Conservation (phyloP, 2,113 vertebrate genomes). For the Pagrus major region DNA sequence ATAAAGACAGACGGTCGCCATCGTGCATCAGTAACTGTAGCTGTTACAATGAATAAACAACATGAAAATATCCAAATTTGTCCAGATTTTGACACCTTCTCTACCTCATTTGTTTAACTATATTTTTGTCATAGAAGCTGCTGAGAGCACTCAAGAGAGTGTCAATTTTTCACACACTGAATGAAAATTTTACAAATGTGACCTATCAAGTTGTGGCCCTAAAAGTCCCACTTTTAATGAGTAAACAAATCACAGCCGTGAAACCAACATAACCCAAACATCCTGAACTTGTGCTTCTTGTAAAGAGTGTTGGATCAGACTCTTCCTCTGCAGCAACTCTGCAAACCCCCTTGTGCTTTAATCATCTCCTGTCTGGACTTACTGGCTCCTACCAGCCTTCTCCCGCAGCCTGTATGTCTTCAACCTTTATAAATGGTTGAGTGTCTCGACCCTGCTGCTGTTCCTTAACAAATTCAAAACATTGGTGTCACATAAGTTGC, state of each 20-base stretch:
- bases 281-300: constrained; percentile 13
- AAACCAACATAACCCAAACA: constrained; percentile 9
- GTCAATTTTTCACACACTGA: not conserved
- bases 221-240: constrained; percentile 23
- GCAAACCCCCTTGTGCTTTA: constrained; percentile 25
- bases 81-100: not conserved
- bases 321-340: constrained; percentile 17
- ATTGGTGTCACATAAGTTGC: constrained; percentile 16
- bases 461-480: constrained; percentile 15
- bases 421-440: constrained; percentile 2
- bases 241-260: constrained; percentile 23
- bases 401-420: not conserved
- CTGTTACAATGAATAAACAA: not conserved
- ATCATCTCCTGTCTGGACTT: constrained; percentile 37
- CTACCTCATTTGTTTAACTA: not conserved
- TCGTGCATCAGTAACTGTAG: not conserved
- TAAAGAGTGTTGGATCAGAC: constrained; percentile 2
- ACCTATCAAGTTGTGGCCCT: not conserved
- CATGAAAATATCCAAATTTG: not conserved
- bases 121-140: not conserved
- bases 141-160: not conserved
- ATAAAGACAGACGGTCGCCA: not conserved
- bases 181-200: not conserved
- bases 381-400: constrained; percentile 8
- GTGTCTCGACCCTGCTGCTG: not conserved